Evolutionary conservation across 2,113 vertebrate genomes (phyloP).

Genomic region (Psilopsiagon aymara): DNA sequence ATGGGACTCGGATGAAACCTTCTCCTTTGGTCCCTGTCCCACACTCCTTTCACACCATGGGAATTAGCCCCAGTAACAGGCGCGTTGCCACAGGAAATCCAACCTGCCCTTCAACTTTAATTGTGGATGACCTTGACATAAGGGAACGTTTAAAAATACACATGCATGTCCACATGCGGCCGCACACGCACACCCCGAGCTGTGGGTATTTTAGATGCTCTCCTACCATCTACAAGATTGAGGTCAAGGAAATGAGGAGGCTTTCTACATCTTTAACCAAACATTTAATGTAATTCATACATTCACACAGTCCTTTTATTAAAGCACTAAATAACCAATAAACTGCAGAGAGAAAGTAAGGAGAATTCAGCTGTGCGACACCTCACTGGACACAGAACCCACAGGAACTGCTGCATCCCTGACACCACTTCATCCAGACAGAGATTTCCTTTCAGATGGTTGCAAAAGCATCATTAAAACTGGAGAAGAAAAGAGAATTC

Average conservation of each 20-base stretch:
- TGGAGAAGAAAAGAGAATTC: background rate
- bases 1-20: accelerated
- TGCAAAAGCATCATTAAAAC: conserved; percentile 23
- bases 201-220: background rate
- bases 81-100: background rate
- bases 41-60: background rate
- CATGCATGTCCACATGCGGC: background rate
- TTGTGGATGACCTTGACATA: background rate
- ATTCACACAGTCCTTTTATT: background rate
- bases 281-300: background rate
- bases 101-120: background rate
- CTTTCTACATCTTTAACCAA: background rate
- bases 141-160: conserved; percentile 7
- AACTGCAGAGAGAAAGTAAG: background rate
- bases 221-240: background rate
- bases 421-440: background rate
- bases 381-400: background rate
- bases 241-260: background rate
- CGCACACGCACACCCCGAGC: background rate
- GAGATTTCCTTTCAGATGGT: background rate
- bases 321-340: background rate
- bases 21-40: background rate
- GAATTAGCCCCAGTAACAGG: background rate
- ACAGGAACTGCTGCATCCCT: background rate
- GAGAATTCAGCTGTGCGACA: background rate